Evolutionary conservation across 2,888 invertebrate genomes (phyloP), one percentile per base, ranked within the genome.

Genomic region (Byasa hedistus): DNA sequence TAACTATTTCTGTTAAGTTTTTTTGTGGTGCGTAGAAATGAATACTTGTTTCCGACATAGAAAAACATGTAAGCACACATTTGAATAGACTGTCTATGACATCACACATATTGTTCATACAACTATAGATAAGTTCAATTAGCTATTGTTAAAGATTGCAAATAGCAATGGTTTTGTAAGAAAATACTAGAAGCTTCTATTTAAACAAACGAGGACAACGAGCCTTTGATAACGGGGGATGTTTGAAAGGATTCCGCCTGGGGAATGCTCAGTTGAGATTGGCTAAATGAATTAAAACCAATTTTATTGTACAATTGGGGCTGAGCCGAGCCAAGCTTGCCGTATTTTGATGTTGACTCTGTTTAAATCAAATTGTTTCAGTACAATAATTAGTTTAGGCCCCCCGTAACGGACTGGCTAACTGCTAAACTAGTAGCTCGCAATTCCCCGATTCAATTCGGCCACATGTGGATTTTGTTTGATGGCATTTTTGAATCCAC

Each of bases 271-370:
- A 52, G 21, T 57, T 21, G n/a, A 48, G 36, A 39, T 54, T 61
- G 52, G 36, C 39, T 24, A 44, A 61, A 66, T 57, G 36, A 61
- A 65, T 57, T 65, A 56, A 65, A 66, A 52, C 54, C 56, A 61
- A 54, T 57, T 61, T 21, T 15, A 57, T 52, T 15, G 57, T 39
- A 57, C 61, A 39, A 57, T 57, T 24, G 52, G 51, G 32, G 52
- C 32, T 39, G 54, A 55, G 23, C 55, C 32, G 55, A 44, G 48
- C 44, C 64, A n/a, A 61, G 22, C 51, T 54, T 36, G 54, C 32
- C 32, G 48, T 61, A 52, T 52, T 61, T 60, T 59, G 17, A 61
- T 60, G 48, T 65, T 48, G 27, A 44, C 48, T 51, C 21, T 21
- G 48, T 65, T 57, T 61, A 39, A 65, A 61, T 56, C 24, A 44